Evolutionary conservation across 2,113 vertebrate species (phyloP).

Genomic region (Sander vitreus): DNA sequence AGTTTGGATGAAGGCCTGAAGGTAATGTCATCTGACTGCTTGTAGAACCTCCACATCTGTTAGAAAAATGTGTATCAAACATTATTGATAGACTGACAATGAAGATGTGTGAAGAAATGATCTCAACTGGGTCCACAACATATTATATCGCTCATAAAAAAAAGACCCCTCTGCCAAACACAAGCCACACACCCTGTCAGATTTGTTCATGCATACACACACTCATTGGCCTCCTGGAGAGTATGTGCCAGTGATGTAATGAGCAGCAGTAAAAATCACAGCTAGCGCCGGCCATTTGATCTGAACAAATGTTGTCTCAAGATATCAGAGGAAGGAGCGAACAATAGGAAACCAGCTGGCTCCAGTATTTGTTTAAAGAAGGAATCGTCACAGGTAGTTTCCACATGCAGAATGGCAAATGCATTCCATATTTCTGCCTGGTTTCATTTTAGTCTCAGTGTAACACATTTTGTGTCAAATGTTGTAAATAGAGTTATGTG

Average conservation of each 20-base stretch:
- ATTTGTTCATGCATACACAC: background rate
- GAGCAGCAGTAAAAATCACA: constrained; percentile 63
- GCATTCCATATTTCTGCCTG: constrained; percentile 5
- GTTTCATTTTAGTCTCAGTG: background rate
- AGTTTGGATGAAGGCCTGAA: background rate
- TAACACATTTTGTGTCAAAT: background rate
- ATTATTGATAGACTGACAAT: constrained; percentile 3
- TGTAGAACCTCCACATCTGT: background rate
- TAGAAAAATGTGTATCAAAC: background rate
- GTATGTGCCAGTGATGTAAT: constrained; percentile 30
- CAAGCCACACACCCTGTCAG: constrained; percentile 4
- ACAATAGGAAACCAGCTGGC: constrained; percentile 53
- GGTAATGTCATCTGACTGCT: background rate
- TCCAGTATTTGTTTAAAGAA: constrained; percentile 44
- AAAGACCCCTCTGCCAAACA: background rate
- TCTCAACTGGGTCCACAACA: background rate
- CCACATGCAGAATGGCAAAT: background rate
- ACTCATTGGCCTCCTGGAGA: constrained; percentile 5
- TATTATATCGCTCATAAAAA: background rate
- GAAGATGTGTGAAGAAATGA: background rate
- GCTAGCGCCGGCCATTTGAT: constrained; percentile 41
- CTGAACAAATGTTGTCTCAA: constrained; percentile 78
- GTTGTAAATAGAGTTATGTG: constrained; percentile 10
- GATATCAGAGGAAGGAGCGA: constrained; percentile 61
- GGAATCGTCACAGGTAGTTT: background rate